Conservation (phyloP, 2,113 vertebrate species). For the Nipponia nippon region DNA sequence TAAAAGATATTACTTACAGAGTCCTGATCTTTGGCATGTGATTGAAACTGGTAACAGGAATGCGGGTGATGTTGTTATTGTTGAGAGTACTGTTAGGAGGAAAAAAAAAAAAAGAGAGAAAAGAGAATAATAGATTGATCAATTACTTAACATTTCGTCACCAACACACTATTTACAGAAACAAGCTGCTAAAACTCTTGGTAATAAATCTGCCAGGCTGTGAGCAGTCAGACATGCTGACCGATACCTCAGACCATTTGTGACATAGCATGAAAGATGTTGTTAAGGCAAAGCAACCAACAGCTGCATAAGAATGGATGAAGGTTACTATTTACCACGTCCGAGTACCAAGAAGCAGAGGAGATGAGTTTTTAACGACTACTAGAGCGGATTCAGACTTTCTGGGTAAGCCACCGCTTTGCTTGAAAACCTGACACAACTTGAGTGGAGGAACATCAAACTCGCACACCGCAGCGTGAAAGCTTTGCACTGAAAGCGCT, state of each 20-base stretch:
- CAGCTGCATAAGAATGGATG: not conserved
- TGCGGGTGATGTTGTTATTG: constrained; percentile 99
- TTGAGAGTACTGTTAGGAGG: constrained; percentile 88
- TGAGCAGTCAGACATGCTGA: not conserved
- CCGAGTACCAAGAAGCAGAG: not conserved
- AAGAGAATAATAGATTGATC: not conserved
- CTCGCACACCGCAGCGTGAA: fast-evolving
- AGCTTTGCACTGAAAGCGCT: not conserved
- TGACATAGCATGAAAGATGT: not conserved
- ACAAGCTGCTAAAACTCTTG: not conserved
- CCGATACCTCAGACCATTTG: not conserved
- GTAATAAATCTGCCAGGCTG: not conserved
- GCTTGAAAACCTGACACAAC: not conserved
- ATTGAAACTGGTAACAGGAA: constrained; percentile 98
- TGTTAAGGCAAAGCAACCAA: not conserved
- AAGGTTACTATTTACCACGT: not conserved
- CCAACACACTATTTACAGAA: not conserved
- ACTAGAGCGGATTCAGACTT: not conserved
- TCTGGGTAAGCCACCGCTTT: not conserved
- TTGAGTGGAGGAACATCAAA: not conserved
- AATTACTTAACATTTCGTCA: not conserved
- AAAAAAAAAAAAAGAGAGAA: not conserved
- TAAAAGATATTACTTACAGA: constrained; percentile 83
- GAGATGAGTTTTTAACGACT: not conserved
- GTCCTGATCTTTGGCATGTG: constrained; percentile 99